phyloP scores from a whole-genome alignment of 2,797 vertebrate species.

The Sarcoramphus papa region DNA sequence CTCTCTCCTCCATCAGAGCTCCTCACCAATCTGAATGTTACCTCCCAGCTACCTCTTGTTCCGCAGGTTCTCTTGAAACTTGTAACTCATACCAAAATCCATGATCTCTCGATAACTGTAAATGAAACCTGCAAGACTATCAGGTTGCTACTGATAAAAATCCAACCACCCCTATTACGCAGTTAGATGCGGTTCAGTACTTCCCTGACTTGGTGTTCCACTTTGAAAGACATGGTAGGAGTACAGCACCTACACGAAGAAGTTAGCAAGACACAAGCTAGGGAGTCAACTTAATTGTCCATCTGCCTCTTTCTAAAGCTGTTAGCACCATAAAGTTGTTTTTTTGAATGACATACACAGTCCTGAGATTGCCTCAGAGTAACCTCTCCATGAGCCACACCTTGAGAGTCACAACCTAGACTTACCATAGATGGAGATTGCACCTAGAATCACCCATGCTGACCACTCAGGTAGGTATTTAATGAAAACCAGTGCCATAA shows the following conservation, averaged over 20 bases:
- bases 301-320: neutral
- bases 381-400: neutral
- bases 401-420: neutral
- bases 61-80: slow-evolving; percentile 5
- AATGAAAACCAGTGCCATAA: slow-evolving; percentile 97
- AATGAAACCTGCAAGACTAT: neutral
- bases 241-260: neutral
- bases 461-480: slow-evolving; percentile 97
- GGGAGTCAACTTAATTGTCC: neutral
- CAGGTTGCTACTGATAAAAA: neutral
- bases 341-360: neutral
- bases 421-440: slow-evolving; percentile 93
- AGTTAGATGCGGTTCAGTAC: neutral
- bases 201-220: neutral
- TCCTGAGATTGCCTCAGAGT: neutral
- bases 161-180: neutral
- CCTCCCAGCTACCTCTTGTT: neutral
- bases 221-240: neutral
- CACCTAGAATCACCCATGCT: slow-evolving; percentile 93
- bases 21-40: neutral
- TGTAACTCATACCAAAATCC: neutral
- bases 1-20: neutral
- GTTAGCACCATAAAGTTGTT: neutral
- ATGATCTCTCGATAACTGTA: neutral
- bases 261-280: neutral